Evolutionary conservation across 2,113 vertebrate genomes (phyloP), one percentile per base, ranked within the genome.

Genomic region (Smithornis capensis): DNA sequence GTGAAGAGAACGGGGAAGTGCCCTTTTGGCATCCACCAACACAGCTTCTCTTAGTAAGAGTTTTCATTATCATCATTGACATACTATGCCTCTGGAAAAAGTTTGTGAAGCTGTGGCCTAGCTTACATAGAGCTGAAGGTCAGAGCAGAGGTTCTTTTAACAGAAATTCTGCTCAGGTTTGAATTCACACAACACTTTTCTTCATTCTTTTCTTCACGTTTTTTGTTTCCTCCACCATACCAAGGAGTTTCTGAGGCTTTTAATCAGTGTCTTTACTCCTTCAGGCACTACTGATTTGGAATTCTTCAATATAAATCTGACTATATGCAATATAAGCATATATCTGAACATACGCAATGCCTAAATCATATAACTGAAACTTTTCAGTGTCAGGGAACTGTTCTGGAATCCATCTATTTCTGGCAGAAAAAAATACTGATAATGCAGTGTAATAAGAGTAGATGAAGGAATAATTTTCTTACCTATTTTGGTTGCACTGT

Each of bases 401-500:
- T 29, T 53, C 79, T 71, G 33, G 57, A 94, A 85, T 75, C 40
- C 27, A 77, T 69, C 23, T 25, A 22, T 42, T 79, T 27, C 8
- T 55, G 42, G 12, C 3, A 40, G 81, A 93, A 56, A 75, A 44
- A 50, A 38, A 29, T 19, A 81, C 1, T n/a, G 22, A 55, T 37
- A 75, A 90, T 14, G 9, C 27, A 52, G 16, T 35, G 35, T 18
- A 88, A 52, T 85, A 23, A 68, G 47, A 86, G 49, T 38, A 5
- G 55, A 47, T 38, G 24, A 82, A 92, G 83, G 44, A 86, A 56
- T 31, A 24, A 62, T 77, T 82, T 87, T 84, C 98, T 98, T 98
- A 98, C 98, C 98, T 98, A 98, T 98, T 98, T 98, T 98, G 31
- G 98, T 98, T 97, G 98, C 98, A 95, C 98, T 98, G 97, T 98